These are phyloP conservation scores for Stenopsyche tienmushanensis DNA, from an alignment of 1,140 invertebrate genomes.

Conservation along the genomic window DNA sequence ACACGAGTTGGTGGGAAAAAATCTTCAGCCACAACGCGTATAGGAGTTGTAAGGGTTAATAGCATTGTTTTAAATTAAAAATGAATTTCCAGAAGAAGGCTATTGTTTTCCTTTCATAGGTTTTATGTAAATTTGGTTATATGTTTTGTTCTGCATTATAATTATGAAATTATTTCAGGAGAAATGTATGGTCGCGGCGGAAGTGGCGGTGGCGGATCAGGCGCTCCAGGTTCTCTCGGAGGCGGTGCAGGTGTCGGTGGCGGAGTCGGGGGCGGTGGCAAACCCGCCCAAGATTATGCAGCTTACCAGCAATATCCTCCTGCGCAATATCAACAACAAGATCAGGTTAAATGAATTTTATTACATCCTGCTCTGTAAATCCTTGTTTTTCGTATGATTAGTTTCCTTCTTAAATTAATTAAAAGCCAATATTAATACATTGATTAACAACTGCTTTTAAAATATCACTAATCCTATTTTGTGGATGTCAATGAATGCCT, in stretches of 20 bases:
- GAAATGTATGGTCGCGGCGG: conserved; percentile 39
- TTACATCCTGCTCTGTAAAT: no score
- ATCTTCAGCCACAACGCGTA: no score
- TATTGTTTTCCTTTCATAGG: no score
- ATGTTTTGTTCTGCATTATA: no score
- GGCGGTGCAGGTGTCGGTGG: conserved; percentile 48
- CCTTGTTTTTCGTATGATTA: conserved; percentile 5
- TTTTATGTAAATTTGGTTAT: no score
- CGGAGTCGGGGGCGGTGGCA: conserved; percentile 38
- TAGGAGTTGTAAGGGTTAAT: no score
- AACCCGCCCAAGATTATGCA: conserved; percentile 51
- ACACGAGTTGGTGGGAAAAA: no score
- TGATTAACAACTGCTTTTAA: conserved; percentile 5
- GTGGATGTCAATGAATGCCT: no score
- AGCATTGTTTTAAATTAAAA: no score
- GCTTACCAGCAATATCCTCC: conserved; percentile 56
- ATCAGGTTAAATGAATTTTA: conserved; percentile 50
- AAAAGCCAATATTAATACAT: background rate
- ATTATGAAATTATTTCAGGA: no score
- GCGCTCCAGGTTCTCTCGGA: conserved; percentile 53
- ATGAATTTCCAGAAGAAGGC: no score
- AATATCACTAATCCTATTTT: no score
- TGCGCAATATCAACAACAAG: conserved; percentile 50
- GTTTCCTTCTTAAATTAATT: conserved; percentile 2
- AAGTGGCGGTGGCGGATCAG: conserved; percentile 38